Evolutionary conservation across 2,797 vertebrate genomes (phyloP).

Genomic region (Trichosurus vulpecula): DNA sequence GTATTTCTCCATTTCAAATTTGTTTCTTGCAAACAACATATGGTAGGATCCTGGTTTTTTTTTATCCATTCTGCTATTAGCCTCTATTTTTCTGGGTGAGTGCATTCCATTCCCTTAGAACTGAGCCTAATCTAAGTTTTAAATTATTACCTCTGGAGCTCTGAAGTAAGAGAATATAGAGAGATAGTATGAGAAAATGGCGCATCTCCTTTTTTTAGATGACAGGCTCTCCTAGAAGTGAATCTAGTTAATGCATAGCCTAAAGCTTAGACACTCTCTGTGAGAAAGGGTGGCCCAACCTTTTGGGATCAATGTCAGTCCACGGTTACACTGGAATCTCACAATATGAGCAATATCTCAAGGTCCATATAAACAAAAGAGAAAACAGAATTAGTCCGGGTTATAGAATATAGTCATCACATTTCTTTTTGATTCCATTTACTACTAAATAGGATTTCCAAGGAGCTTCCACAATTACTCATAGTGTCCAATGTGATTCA

Average conservation of each 20-base stretch:
- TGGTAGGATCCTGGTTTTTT: too few relatives aligned
- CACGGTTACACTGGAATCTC: neutral
- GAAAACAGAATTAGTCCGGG: neutral
- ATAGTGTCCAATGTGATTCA: neutral
- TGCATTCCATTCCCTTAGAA: neutral
- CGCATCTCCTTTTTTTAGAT: neutral
- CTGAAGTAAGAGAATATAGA: neutral
- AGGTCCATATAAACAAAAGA: constrained; percentile 1
- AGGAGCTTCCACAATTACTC: constrained; percentile 14
- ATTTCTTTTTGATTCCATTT: constrained; percentile 20
- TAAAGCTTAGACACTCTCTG: neutral
- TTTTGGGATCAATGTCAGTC: neutral
- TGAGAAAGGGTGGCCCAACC: neutral
- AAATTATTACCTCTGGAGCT: neutral
- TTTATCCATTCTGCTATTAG: too few relatives aligned
- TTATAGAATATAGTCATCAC: neutral
- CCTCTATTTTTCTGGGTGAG: too few relatives aligned
- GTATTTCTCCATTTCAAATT: too few relatives aligned
- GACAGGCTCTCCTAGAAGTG: neutral
- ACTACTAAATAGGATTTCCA: neutral
- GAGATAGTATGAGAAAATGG: neutral
- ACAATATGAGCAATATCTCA: neutral
- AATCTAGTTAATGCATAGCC: neutral
- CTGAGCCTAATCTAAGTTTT: neutral
- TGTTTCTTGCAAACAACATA: too few relatives aligned